Evolutionary conservation across 2,113 vertebrate genomes (phyloP).

Genomic region (Strigops habroptila): DNA sequence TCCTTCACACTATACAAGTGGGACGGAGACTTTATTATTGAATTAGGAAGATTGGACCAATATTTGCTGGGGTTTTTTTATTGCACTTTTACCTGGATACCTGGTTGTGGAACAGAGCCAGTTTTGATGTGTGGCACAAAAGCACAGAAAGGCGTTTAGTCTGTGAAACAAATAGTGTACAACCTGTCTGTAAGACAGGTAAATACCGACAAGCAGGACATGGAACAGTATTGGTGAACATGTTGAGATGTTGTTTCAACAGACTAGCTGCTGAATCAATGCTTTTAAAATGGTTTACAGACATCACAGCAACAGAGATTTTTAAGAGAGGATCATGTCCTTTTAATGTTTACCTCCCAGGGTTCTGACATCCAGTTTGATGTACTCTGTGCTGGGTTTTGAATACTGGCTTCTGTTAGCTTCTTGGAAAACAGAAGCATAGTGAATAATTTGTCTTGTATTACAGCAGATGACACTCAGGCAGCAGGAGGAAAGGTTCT

Average conservation of each 20-base stretch:
- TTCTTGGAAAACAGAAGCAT: neutral
- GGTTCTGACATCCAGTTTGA: neutral
- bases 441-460: neutral
- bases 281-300: neutral
- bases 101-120: neutral
- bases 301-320: neutral
- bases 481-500: neutral
- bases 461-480: neutral
- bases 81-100: neutral
- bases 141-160: neutral
- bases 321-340: neutral
- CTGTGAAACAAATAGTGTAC: accelerated
- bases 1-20: neutral
- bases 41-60: neutral
- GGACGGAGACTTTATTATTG: neutral
- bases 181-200: neutral
- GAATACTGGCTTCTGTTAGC: neutral
- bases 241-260: neutral
- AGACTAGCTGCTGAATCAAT: neutral
- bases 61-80: neutral
- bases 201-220: neutral
- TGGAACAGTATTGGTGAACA: neutral
- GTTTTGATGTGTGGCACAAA: neutral
- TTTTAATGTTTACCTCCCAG: neutral
- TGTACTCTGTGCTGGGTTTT: neutral